Percentiles rank a stretch among this genome's conserved stretches.
Conservation (phyloP, 2,888 invertebrate species). For the Mechanitis messenoides region DNA sequence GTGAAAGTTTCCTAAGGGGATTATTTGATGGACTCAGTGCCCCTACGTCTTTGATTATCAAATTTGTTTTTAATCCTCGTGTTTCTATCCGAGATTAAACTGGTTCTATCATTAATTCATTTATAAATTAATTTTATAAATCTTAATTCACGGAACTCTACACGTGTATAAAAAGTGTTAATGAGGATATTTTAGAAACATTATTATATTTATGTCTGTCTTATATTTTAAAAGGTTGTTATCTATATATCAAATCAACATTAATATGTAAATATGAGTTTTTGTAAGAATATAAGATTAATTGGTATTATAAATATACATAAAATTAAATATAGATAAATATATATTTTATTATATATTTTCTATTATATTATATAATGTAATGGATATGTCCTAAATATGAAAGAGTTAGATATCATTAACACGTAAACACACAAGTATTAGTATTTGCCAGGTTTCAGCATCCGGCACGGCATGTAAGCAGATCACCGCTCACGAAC, state of each 20-base stretch:
- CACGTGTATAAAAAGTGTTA: conserved; percentile 23
- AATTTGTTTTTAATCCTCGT: conserved; percentile 9
- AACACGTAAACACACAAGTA: conserved; percentile 24
- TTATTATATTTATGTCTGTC: conserved; percentile 24
- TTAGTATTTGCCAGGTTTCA: conserved; percentile 68
- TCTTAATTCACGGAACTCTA: conserved; percentile 14
- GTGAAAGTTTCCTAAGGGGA: conserved; percentile 59
- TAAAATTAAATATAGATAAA: too few relatives aligned
- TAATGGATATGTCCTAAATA: not conserved
- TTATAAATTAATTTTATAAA: not conserved
- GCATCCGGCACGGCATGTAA: conserved; percentile 70
- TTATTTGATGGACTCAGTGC: conserved; percentile 48
- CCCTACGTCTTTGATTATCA: conserved; percentile 31
- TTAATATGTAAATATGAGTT: too few relatives aligned
- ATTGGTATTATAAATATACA: too few relatives aligned
- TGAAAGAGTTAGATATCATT: conserved; percentile 1
- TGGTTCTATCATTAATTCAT: not conserved
- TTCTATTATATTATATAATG: too few relatives aligned
- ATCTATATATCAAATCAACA: conserved; percentile 20
- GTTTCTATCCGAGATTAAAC: not conserved
- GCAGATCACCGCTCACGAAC: conserved; percentile 72
- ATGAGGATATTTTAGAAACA: conserved; percentile 32
- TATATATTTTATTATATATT: too few relatives aligned
- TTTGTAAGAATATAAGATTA: too few relatives aligned
- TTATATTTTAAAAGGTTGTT: conserved; percentile 29